Percentiles rank a stretch among this genome's conserved stretches.
Conservation (phyloP, 2,888 invertebrate genomes). For the Erebia epiphron region DNA sequence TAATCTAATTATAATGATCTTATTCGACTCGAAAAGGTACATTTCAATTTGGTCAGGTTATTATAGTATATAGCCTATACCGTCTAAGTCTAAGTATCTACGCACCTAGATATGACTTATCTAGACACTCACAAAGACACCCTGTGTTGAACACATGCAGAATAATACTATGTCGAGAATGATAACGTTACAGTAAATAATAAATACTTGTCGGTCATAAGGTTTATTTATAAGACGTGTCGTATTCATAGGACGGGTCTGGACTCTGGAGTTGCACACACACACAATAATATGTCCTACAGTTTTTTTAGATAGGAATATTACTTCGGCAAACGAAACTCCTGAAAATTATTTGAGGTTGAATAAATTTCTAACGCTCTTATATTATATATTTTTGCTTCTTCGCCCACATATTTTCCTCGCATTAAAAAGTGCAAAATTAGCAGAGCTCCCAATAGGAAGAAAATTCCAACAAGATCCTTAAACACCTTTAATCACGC, state of each 20-base stretch:
- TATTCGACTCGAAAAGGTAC: conserved; percentile 13
- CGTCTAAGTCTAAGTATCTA: conserved; percentile 33
- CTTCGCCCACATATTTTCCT: too few species aligned
- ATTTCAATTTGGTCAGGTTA: conserved; percentile 35
- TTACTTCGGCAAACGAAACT: too few species aligned
- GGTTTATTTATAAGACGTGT: conserved; percentile 73
- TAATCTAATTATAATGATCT: neutral
- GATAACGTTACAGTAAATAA: conserved; percentile 64
- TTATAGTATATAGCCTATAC: conserved; percentile 22
- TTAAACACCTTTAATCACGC: too few species aligned
- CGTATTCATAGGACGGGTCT: conserved; percentile 61
- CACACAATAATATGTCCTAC: too few species aligned
- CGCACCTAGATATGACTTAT: conserved; percentile 52
- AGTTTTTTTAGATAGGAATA: too few species aligned
- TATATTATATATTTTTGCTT: too few species aligned
- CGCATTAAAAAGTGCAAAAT: too few species aligned
- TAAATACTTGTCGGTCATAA: conserved; percentile 54
- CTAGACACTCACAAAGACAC: conserved; percentile 66
- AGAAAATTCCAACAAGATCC: too few species aligned
- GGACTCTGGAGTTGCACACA: too few species aligned
- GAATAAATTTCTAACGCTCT: too few species aligned
- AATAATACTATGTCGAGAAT: conserved; percentile 41
- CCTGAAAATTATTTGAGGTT: too few species aligned
- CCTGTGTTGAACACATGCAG: conserved; percentile 55
- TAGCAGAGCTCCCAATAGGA: too few species aligned